Evolutionary conservation across 2,888 invertebrate species (phyloP).

Genomic region (Torymus aiolomorphi): DNA sequence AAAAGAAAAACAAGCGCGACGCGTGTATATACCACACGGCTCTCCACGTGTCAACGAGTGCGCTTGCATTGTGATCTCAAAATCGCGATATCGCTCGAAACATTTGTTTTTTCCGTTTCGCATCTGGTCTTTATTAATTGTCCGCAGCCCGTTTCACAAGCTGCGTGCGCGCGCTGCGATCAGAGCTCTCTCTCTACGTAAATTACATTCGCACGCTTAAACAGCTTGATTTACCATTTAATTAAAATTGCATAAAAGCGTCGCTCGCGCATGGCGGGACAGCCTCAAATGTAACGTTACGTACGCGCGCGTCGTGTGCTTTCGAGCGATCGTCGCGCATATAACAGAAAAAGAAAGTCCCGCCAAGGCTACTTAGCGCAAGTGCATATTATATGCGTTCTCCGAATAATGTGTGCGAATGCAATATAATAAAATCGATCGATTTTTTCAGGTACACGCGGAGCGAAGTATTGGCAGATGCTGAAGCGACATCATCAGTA

Average conservation of each 20-base stretch:
- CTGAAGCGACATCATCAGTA: too few species aligned
- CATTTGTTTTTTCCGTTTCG: not conserved
- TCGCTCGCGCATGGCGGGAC: not conserved
- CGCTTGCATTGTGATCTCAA: not conserved
- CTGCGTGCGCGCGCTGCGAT: not conserved
- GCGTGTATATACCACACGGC: not conserved
- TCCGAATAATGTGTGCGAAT: too few species aligned
- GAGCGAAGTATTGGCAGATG: too few species aligned
- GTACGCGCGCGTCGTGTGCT: not conserved
- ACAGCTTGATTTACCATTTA: constrained; percentile 23
- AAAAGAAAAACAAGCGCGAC: not conserved
- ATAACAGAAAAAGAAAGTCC: constrained; percentile 43
- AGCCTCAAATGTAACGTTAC: not conserved
- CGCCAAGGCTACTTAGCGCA: constrained; percentile 18
- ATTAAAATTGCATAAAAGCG: constrained; percentile 35
- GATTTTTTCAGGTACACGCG: too few species aligned
- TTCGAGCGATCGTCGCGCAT: constrained; percentile 20
- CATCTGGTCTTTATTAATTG: constrained; percentile 2
- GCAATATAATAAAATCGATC: too few species aligned
- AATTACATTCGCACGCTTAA: too few species aligned
- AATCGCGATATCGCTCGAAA: not conserved
- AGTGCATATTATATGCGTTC: too few species aligned
- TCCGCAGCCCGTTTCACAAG: not conserved
- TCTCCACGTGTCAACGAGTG: not conserved
- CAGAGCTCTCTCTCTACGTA: too few species aligned